Evolutionary conservation across 2,113 vertebrate species (phyloP).

Genomic region (Sinocyclocheilus anophthalmus): DNA sequence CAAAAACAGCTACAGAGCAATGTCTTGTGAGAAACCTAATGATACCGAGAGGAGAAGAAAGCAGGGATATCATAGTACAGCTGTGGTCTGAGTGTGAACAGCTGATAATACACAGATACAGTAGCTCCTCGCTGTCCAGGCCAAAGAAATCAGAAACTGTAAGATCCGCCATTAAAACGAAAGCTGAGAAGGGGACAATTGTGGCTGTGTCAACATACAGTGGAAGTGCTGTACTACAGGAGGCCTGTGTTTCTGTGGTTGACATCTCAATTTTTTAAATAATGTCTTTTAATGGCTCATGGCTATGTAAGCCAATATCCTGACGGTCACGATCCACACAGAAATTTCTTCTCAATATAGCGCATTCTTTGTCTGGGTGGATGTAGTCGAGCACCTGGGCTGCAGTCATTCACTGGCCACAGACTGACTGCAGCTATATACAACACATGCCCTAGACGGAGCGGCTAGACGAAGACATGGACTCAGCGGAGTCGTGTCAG

Average conservation of each 20-base stretch:
- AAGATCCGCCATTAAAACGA: constrained; percentile 41
- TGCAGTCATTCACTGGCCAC: constrained; percentile 40
- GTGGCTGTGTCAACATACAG: constrained; percentile 55
- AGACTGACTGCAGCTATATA: constrained; percentile 48
- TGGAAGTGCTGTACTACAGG: constrained; percentile 37
- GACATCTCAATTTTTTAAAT: constrained; percentile 32
- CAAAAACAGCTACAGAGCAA: constrained; percentile 68
- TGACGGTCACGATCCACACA: constrained; percentile 1
- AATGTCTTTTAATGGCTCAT: constrained; percentile 14
- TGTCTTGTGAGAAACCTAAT: constrained; percentile 52
- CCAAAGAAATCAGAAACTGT: constrained; percentile 55
- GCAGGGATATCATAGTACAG: constrained; percentile 61
- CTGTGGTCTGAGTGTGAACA: constrained; percentile 67
- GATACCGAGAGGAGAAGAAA: constrained; percentile 51
- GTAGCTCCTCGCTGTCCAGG: constrained; percentile 45
- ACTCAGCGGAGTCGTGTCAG: constrained; percentile 38
- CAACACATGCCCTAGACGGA: constrained; percentile 38
- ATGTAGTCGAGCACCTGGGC: constrained; percentile 37
- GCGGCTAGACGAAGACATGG: constrained; percentile 60
- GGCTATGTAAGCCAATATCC: constrained; percentile 32
- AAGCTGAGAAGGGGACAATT: constrained; percentile 55
- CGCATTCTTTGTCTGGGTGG: constrained; percentile 1
- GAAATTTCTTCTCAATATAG: constrained; percentile 33
- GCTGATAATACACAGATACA: constrained; percentile 72
- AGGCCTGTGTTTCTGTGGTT: constrained; percentile 30